Conservation (phyloP, 2,113 vertebrate species). For the Bufo gargarizans region DNA sequence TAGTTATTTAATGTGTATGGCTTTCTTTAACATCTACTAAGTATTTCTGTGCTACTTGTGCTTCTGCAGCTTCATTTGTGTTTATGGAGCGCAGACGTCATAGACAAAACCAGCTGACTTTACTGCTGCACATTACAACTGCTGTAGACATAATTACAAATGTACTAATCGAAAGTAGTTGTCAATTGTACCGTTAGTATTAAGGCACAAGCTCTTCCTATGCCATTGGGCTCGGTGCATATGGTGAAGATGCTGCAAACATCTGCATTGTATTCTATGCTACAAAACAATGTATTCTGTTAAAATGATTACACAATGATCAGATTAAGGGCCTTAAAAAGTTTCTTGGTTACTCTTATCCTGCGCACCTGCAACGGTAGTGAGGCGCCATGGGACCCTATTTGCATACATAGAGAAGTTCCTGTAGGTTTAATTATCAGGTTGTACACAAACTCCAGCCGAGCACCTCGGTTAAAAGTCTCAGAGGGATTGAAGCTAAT, state of each 20-base stretch:
- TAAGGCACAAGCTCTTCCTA: background rate
- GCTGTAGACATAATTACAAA: background rate
- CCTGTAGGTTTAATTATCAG: background rate
- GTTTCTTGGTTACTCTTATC: background rate
- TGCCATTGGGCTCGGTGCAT: background rate
- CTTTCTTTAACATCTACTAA: background rate
- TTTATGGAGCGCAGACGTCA: background rate
- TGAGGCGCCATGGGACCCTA: background rate
- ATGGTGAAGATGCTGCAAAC: background rate
- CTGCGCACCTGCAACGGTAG: background rate
- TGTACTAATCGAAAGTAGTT: background rate
- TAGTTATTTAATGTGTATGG: background rate
- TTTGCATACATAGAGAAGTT: constrained; percentile 8
- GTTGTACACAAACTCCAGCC: constrained; percentile 1
- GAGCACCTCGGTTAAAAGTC: constrained; percentile 27
- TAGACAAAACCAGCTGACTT: background rate
- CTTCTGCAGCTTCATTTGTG: background rate
- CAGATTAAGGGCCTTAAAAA: background rate
- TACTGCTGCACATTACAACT: background rate
- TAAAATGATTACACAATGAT: background rate
- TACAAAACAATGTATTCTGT: background rate
- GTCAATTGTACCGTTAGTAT: background rate
- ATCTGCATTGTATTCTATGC: background rate
- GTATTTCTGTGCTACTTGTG: background rate
- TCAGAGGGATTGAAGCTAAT: constrained; percentile 18